A percentile compares a stretch with the other conserved stretches of the same genome.
Conservation (phyloP, 2,888 invertebrate species). For the Sinopyrophorus schimmeli region DNA sequence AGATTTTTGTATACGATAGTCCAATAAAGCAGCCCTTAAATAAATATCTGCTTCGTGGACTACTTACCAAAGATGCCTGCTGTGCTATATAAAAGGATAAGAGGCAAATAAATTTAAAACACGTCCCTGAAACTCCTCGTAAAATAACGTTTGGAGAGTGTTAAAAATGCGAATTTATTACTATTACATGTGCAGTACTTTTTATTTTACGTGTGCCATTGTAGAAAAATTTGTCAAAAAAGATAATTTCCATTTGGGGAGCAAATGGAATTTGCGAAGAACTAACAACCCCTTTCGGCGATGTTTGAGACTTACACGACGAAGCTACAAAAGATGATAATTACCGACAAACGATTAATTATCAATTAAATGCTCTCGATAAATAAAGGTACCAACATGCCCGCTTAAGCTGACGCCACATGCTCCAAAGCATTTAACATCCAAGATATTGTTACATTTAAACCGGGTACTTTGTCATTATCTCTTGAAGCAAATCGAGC, state of each 20-base stretch:
- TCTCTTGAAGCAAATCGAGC: too few relatives aligned
- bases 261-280: too few relatives aligned
- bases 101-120: conserved; percentile 36
- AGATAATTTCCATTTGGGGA: too few relatives aligned
- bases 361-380: conserved; percentile 49
- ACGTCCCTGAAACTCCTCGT: conserved; percentile 28
- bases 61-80: conserved; percentile 42
- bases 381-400: conserved; percentile 45
- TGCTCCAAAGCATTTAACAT: conserved; percentile 27
- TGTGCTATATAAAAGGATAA: conserved; percentile 36
- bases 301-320: too few relatives aligned
- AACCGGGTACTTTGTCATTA: too few relatives aligned
- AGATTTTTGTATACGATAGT: conserved; percentile 20
- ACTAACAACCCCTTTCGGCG: too few relatives aligned
- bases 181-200: conserved; percentile 18
- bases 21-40: conserved; percentile 40
- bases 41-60: conserved; percentile 44
- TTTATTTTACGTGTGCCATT: conserved; percentile 15
- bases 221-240: too few relatives aligned
- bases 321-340: conserved; percentile 45
- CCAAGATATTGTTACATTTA: conserved; percentile 26
- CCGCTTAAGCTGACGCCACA: conserved; percentile 39
- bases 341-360: conserved; percentile 51
- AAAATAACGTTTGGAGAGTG: conserved; percentile 29
- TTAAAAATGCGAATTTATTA: conserved; percentile 29